Evolutionary conservation across 2,797 vertebrate genomes (phyloP), one percentile per base, ranked within the genome.

Genomic region (Xerus rutilus): DNA sequence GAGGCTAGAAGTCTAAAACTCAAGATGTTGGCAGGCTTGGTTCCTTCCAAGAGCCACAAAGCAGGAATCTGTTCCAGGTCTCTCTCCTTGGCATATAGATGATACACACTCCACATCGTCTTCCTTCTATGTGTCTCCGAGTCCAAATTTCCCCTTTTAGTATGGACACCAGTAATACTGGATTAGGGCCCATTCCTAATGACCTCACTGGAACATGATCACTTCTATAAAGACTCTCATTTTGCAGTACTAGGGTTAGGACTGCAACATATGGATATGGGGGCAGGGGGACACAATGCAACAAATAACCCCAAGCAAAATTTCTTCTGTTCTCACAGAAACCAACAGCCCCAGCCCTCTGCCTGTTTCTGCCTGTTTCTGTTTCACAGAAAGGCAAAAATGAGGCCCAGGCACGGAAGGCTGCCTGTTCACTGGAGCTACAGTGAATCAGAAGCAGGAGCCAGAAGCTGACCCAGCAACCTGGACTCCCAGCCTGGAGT

Each of bases 381-480:
- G n/a, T 90, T 95, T 79, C 93, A 43, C 70, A 86, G 84, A 81
- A 76, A 86, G 59, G 82, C 87, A 79, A 86, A 70, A 93, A 72
- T 17, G 85, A 96, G 81, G 76, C 47, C 28, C 39, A 67, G 45
- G 77, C 14, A 1, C 6, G 1, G 43, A 2, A 6, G 77, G 76
- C 87, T 21, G 65, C 81, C 89, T 11, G 0, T 89, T 52, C 92
- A 13, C 47, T 23, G 69, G 74, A 79, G 54, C 69, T 54, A 10
- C 67, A 57, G 28, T 20, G 74, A 96, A 35, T 81, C 77, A 20
- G 45, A 13, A 3, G 73, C 23, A 14, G 70, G 74, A 96, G 94
- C 97, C 96, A 97, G 87, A 83, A 97, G 97, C 97, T 97, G 97
- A 97, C 95, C 95, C 96, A 97, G 96, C 97, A 97, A 43, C 39